Evolutionary conservation across 1,140 invertebrate species (phyloP), one percentile per base, ranked within the genome.

Genomic region (Meteorus sp.): DNA sequence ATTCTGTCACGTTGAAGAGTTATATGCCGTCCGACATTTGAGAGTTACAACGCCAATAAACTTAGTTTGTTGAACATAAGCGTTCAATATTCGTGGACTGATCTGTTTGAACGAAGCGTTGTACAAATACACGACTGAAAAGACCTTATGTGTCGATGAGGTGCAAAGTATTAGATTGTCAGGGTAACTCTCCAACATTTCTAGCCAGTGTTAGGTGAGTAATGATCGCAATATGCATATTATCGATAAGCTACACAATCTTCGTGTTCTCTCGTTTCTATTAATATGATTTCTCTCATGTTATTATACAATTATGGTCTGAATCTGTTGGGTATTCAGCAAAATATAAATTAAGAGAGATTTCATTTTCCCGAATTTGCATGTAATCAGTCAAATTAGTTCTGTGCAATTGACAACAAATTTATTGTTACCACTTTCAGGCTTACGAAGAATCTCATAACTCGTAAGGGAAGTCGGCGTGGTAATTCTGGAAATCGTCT

Each of bases 401-500:
- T 47, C 22, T 52, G 11, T 13, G 2, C 39, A 37, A 4, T 25
- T 51, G 9, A 50, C 48, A 11, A 29, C 27, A 20, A 22, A 15
- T 11, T 9, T 39, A 15, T 31, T 23, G 25, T 20, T 39, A 23
- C 5, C 29, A 31, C 39, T 75, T 83, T 6, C 73, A 90, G 88
- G 75, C 84, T 89, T 71, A 84, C 84, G 59, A 89, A 89, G 81
- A 88, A 90, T 77, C 82, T 90, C 59, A 77, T 80, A 63, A 88
- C 87, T 60, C 81, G 84, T 59, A 89, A 89, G 82, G 89, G 88
- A 51, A 90, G 89, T 72, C 82, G 89, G 60, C 81, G 85, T 57
- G 89, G 87, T 64, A 91, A 91, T 78, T 83, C 87, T 74, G 89
- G 88, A 68, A 92, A 92, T 79, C 82, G 85, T 35, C 78, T 91